phyloP scores from a whole-genome alignment of 2,113 vertebrate species.

The Vanacampus margaritifer region DNA sequence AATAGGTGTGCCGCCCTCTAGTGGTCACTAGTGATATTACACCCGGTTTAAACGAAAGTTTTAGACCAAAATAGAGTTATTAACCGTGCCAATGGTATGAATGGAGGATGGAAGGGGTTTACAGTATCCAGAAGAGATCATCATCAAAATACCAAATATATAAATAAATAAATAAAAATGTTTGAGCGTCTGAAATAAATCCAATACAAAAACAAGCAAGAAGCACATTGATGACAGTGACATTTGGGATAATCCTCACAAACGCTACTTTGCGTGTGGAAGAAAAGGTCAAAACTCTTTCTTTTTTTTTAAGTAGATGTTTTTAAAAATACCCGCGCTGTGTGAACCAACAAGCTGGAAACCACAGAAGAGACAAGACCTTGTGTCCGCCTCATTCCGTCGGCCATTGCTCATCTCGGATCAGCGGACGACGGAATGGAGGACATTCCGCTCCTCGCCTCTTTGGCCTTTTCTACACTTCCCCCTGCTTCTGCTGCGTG shows the following conservation, averaged over 20 bases:
- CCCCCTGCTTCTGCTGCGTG: conserved; percentile 35
- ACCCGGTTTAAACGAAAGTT: too few relatives aligned
- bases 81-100: too few relatives aligned
- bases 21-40: too few relatives aligned
- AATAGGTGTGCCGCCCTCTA: too few relatives aligned
- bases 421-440: conserved; percentile 17
- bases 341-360: conserved; percentile 27
- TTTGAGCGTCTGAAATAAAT: background rate
- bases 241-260: conserved; percentile 2
- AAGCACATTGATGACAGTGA: background rate
- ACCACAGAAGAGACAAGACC: conserved; percentile 23
- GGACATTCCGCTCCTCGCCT: conserved; percentile 34
- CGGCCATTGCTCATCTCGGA: conserved; percentile 35
- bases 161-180: too few relatives aligned
- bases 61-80: too few relatives aligned
- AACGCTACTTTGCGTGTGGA: background rate
- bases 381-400: conserved; percentile 21
- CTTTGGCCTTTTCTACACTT: conserved; percentile 54
- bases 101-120: too few relatives aligned
- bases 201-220: background rate
- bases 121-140: too few relatives aligned
- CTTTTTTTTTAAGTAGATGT: background rate
- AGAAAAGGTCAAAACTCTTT: background rate
- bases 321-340: background rate
- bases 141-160: too few relatives aligned